Conservation (phyloP, 2,888 invertebrate species). For the Periphyllus acericola region DNA sequence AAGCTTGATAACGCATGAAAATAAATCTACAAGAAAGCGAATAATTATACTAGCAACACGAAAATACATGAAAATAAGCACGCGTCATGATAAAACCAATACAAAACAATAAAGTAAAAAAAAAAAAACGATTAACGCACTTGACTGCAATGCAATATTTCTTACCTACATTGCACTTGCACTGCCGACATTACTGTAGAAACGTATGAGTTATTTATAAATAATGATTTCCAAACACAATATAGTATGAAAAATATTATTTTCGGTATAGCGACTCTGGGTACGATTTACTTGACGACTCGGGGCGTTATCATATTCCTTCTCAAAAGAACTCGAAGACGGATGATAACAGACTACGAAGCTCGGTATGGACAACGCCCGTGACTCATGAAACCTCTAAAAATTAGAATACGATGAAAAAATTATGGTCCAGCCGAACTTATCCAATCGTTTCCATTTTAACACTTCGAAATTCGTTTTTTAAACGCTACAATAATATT, state of each 20-base stretch:
- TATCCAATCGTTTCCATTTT: background rate
- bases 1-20: too few species aligned
- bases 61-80: too few species aligned
- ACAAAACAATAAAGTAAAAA: too few species aligned
- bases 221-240: background rate
- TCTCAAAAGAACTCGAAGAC: background rate
- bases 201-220: background rate
- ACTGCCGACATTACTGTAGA: background rate
- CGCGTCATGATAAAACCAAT: too few species aligned
- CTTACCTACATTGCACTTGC: too few species aligned
- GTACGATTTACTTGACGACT: background rate
- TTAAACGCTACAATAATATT: background rate
- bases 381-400: background rate
- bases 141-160: too few species aligned
- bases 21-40: too few species aligned
- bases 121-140: too few species aligned
- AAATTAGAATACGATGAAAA: background rate
- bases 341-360: conserved; percentile 6
- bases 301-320: background rate
- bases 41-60: too few species aligned
- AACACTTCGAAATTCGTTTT: background rate
- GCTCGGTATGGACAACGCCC: background rate
- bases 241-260: background rate
- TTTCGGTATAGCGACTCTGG: background rate
- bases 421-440: background rate